These are phyloP conservation scores for Xylota segnis DNA, from an alignment of 2,888 invertebrate genomes.

Conservation along the genomic window DNA sequence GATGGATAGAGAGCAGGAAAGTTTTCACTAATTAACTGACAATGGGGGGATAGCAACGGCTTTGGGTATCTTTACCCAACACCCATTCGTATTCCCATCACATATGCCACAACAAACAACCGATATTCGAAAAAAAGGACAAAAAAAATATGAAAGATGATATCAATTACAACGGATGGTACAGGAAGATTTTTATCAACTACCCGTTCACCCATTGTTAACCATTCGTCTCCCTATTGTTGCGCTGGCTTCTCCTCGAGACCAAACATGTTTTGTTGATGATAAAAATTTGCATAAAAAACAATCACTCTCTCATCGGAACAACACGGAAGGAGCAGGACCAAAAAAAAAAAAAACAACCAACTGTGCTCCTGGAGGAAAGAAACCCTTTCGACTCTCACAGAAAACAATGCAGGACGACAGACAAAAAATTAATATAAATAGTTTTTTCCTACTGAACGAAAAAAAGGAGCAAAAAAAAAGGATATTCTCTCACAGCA, in stretches of 20 bases:
- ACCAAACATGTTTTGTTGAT: constrained; percentile 64
- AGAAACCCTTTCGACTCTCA: constrained; percentile 56
- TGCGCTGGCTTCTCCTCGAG: constrained; percentile 17
- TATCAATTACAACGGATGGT: constrained; percentile 75
- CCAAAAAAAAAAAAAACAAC: too few relatives aligned
- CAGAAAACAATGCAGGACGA: constrained; percentile 57
- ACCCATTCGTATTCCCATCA: constrained; percentile 54
- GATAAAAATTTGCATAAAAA: constrained; percentile 73
- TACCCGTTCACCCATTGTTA: constrained; percentile 67
- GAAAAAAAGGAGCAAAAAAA: constrained; percentile 25
- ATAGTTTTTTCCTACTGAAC: constrained; percentile 55
- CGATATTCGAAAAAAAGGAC: constrained; percentile 5
- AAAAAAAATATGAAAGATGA: constrained; percentile 74
- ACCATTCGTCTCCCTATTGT: constrained; percentile 56
- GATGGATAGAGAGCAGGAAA: constrained; percentile 1
- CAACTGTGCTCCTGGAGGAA: constrained; percentile 8
- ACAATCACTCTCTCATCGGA: constrained; percentile 61
- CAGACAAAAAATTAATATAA: constrained; percentile 72
- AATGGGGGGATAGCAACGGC: background rate
- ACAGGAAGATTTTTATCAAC: constrained; percentile 72
- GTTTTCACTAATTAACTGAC: constrained; percentile 28
- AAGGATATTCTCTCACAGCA: constrained; percentile 61
- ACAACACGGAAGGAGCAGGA: constrained; percentile 26
- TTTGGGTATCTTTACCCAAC: background rate
- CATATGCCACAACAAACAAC: constrained; percentile 69